Evolutionary conservation across 2,797 vertebrate species (phyloP).

Genomic region (Agapornis canus): DNA sequence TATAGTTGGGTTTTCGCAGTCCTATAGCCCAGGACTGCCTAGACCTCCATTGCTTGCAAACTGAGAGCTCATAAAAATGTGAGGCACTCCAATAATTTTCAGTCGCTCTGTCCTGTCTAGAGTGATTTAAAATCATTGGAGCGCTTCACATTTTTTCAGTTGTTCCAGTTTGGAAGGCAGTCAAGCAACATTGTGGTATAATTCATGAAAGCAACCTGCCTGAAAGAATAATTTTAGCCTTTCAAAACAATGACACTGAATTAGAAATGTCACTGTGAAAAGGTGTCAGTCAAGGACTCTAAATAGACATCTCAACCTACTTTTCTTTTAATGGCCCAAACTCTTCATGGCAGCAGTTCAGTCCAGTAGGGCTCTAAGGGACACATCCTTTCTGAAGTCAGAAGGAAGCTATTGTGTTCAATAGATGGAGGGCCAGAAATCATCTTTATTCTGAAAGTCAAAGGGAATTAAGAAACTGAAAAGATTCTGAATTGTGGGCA

Average conservation of each 20-base stretch:
- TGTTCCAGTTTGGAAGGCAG: conserved; percentile 30
- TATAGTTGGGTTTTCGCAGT: background rate
- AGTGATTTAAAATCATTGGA: conserved; percentile 46
- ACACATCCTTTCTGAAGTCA: conserved; percentile 21
- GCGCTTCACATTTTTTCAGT: conserved; percentile 37
- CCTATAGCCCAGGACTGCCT: background rate
- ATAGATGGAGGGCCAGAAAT: conserved; percentile 16
- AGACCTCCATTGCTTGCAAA: background rate
- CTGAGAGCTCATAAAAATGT: conserved; percentile 38
- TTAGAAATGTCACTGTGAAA: conserved; percentile 17
- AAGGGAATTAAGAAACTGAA: conserved; percentile 31
- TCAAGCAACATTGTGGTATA: conserved; percentile 11
- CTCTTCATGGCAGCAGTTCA: background rate
- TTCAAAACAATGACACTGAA: background rate
- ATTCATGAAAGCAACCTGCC: conserved; percentile 27
- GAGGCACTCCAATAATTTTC: conserved; percentile 49
- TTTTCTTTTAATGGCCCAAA: background rate
- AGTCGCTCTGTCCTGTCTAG: conserved; percentile 1
- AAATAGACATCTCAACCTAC: conserved; percentile 20
- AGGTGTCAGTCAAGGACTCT: background rate
- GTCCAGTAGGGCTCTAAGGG: background rate
- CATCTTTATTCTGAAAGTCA: conserved; percentile 40
- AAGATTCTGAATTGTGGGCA: conserved; percentile 26
- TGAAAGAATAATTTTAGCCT: conserved; percentile 21
- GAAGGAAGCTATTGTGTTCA: conserved; percentile 45